Evolutionary conservation across 2,797 vertebrate species (phyloP).

Genomic region (Crypturellus tataupa): DNA sequence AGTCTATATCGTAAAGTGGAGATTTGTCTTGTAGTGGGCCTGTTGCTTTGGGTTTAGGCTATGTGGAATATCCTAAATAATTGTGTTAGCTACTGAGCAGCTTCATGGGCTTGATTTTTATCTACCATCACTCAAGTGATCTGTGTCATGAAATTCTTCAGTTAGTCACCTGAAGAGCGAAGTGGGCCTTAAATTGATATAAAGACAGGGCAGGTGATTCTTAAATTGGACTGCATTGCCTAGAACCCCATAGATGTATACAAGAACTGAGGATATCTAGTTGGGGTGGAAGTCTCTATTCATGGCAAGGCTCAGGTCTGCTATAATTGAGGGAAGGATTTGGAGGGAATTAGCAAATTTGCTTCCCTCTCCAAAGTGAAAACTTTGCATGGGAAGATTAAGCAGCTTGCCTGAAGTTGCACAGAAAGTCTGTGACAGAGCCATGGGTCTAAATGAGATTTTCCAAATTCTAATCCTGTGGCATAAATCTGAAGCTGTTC

Average conservation of each 20-base stretch:
- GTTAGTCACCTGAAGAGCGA: neutral
- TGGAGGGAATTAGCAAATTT: neutral
- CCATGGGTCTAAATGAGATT: neutral
- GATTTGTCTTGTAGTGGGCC: neutral
- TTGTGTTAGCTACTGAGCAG: neutral
- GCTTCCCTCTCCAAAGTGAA: neutral
- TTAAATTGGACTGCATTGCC: rapidly evolving
- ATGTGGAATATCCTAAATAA: neutral
- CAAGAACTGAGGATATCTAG: neutral
- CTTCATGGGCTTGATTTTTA: neutral
- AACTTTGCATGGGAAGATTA: neutral
- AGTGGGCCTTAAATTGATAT: neutral
- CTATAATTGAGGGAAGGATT: neutral
- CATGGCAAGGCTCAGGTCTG: neutral
- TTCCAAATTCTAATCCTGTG: neutral
- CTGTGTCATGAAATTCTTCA: neutral
- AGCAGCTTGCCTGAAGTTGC: neutral
- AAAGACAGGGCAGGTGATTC: neutral
- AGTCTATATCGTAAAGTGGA: too few relatives aligned
- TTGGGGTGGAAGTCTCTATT: neutral
- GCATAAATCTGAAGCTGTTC: neutral
- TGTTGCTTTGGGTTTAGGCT: neutral
- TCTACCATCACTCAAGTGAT: neutral
- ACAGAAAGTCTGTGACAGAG: neutral
- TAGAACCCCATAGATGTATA: neutral